Conservation (phyloP, 2,113 vertebrate genomes). For the Mobula birostris region DNA sequence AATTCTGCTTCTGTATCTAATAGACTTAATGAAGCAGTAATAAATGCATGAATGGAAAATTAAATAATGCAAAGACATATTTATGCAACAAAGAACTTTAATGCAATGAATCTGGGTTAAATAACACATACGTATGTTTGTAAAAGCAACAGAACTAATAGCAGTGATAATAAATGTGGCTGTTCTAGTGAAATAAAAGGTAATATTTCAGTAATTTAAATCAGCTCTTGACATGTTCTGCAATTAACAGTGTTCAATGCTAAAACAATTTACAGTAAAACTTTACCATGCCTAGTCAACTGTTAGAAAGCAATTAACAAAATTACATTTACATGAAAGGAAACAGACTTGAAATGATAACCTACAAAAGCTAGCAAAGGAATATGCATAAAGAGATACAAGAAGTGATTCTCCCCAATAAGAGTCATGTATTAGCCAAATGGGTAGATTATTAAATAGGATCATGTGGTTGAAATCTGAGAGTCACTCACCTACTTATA, state of each 20-base stretch:
- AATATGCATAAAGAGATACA: background rate
- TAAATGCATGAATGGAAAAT: background rate
- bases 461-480: background rate
- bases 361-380: background rate
- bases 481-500: background rate
- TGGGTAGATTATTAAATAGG: background rate
- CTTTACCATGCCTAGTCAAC: background rate
- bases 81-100: slow-evolving; percentile 26
- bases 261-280: background rate
- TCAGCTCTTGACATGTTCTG: background rate
- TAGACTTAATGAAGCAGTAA: background rate
- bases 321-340: background rate
- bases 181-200: background rate
- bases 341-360: background rate
- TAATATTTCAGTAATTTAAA: background rate
- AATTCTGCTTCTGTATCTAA: too few species aligned
- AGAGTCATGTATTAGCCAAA: background rate
- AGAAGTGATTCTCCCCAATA: background rate
- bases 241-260: background rate
- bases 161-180: background rate
- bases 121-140: background rate
- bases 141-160: background rate
- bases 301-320: background rate
- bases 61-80: background rate
- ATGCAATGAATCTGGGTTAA: slow-evolving; percentile 2